These are phyloP conservation scores for Eupristina koningsbergeri DNA, from an alignment of 1,140 invertebrate genomes.

Conservation along the genomic window DNA sequence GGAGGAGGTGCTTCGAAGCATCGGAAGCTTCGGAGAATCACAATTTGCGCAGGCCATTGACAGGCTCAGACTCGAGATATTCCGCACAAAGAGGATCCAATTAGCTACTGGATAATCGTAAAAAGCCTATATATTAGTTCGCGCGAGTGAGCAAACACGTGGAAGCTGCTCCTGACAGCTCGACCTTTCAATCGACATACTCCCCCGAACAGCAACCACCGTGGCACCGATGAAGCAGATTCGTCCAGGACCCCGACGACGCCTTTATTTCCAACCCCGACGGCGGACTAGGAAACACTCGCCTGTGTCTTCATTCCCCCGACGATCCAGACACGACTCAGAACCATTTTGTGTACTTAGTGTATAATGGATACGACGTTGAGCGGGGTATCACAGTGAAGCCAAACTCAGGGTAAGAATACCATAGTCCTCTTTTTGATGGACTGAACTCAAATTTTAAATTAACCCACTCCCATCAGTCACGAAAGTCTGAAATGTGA, in stretches of 20 bases:
- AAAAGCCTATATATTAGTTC: constrained; percentile 5
- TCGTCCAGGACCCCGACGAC: background rate
- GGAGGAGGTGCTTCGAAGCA: background rate
- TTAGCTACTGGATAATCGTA: constrained; percentile 41
- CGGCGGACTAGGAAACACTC: background rate
- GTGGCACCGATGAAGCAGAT: background rate
- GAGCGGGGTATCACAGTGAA: too few relatives aligned
- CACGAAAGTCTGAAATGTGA: background rate
- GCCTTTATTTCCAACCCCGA: constrained; percentile 12
- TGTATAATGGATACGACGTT: too few relatives aligned
- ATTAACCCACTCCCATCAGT: constrained; percentile 23
- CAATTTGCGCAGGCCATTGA: background rate
- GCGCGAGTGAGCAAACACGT: too few relatives aligned
- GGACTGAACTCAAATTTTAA: background rate
- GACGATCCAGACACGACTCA: background rate
- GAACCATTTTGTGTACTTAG: too few relatives aligned
- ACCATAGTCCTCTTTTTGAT: too few relatives aligned
- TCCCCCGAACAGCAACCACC: background rate
- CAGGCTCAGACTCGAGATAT: background rate
- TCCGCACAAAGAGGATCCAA: constrained; percentile 36
- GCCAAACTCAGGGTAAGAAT: too few relatives aligned
- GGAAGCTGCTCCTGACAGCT: constrained; percentile 18
- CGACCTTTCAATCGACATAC: constrained; percentile 29
- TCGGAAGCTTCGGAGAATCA: background rate
- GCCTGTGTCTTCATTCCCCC: too few relatives aligned